Conservation (phyloP, 2,113 vertebrate species). For the Canis aureus region DNA sequence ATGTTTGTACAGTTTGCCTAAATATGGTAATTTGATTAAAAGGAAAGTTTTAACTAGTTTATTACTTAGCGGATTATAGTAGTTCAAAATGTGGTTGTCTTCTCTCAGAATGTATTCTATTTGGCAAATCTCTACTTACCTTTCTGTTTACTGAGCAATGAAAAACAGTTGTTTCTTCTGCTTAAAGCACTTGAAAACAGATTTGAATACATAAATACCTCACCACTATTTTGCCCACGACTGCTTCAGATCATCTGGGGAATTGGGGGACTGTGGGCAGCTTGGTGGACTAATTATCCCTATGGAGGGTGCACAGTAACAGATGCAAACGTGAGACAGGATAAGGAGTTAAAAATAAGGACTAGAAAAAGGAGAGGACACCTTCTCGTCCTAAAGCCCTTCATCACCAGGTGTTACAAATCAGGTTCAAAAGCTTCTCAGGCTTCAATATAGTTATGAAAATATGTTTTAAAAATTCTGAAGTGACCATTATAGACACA, state of each 20-base stretch:
- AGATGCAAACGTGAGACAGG: neutral
- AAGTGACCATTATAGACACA: neutral
- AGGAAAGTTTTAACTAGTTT: slow-evolving; percentile 9
- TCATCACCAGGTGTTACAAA: neutral
- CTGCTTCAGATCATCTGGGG: neutral
- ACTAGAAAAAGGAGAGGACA: neutral
- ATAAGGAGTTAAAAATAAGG: neutral
- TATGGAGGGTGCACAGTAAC: neutral
- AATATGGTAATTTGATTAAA: slow-evolving; percentile 12
- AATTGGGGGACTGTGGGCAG: neutral
- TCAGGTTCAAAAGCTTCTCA: neutral
- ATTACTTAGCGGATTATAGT: neutral
- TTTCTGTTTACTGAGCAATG: slow-evolving; percentile 32
- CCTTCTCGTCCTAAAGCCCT: neutral
- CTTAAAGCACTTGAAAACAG: neutral
- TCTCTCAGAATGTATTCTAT: slow-evolving; percentile 7
- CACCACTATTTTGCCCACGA: neutral
- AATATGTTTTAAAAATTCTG: neutral
- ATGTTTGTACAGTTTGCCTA: neutral
- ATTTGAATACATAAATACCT: neutral
- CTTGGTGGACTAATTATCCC: neutral
- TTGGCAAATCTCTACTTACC: slow-evolving; percentile 33
- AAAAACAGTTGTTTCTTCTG: neutral
- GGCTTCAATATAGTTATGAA: neutral
- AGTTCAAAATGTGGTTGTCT: slow-evolving; percentile 3